Evolutionary conservation across 2,888 invertebrate species (phyloP), one percentile per base, ranked within the genome.

Genomic region (Eupithecia pulchellata): DNA sequence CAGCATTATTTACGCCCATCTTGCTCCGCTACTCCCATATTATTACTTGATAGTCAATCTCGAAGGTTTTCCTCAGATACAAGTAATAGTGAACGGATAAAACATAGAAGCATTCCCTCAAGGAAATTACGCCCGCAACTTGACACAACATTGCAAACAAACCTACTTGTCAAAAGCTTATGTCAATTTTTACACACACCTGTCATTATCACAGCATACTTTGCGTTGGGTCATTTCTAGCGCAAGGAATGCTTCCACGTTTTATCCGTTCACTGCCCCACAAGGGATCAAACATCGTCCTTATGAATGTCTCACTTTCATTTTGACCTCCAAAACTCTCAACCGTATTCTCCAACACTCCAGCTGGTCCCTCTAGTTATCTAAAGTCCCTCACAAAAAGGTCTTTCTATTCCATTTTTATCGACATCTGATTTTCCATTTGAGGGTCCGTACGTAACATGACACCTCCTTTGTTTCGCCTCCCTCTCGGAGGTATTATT

Each of bases 381-480:
- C 42, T 42, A 27, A 57, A 57, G 29, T 57, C 17, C 32, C 25
- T 64, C 64, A 32, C 47, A 64, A 64, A 52, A 52, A 57, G 57
- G 57, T 57, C 57, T 52, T 25, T 61, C 13, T 9, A n/a, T n/a
- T 34, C 47, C 58, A 57, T 66, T 55, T 58, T 71, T 67, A 71
- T 71, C 64, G 71, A 66, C 66, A 47, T 57, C 55, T 68, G 60
- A 67, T 63, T 72, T 65, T 68, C 72, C 55, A 20, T 64, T 55
- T 57, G n/a, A 61, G 61, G 61, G 63, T 57, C 62, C 55, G 61
- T 62, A 64, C 64, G 77, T 75, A 77, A 77, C 75, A 65, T 57
- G 74, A 77, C 52, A 70, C 77, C 62, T 36, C 71, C 68, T 72
- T 76, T 76, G 75, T 72, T 69, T 65, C 25, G 69, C 66, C 75